These are phyloP conservation scores for Hyalella azteca DNA, from an alignment of 2,888 invertebrate species.

Conservation along the genomic window DNA sequence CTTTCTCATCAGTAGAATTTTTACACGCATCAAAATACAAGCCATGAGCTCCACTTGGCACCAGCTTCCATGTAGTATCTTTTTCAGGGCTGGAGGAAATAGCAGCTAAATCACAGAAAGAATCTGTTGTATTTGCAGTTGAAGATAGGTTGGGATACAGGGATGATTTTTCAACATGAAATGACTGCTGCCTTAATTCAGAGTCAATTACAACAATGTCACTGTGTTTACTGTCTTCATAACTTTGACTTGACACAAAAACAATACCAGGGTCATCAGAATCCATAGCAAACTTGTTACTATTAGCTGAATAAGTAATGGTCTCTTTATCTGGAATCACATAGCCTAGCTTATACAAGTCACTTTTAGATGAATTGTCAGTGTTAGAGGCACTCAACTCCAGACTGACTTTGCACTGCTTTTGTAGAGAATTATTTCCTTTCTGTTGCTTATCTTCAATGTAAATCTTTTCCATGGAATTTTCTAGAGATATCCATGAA, in stretches of 20 bases:
- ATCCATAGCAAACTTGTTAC: neutral
- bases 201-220: conserved; percentile 4
- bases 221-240: conserved; percentile 6
- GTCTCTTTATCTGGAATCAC: conserved; percentile 32
- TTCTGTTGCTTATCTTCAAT: neutral
- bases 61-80: neutral
- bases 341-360: conserved; percentile 18
- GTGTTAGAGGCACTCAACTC: neutral
- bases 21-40: neutral
- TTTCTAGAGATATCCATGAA: conserved; percentile 16
- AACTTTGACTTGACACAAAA: neutral
- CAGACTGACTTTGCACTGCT: neutral
- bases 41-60: neutral
- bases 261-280: conserved; percentile 21
- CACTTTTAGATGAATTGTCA: conserved; percentile 26
- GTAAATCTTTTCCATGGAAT: neutral
- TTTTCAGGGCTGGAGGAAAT: neutral
- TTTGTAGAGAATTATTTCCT: neutral
- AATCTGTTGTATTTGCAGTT: conserved; percentile 5
- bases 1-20: neutral
- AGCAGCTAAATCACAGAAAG: neutral
- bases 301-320: neutral
- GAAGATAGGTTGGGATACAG: neutral
- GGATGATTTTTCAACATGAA: neutral
- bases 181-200: neutral